Evolutionary conservation across 2,797 vertebrate genomes (phyloP), one percentile per base, ranked within the genome.

Genomic region (Onychomys leucogaster): DNA sequence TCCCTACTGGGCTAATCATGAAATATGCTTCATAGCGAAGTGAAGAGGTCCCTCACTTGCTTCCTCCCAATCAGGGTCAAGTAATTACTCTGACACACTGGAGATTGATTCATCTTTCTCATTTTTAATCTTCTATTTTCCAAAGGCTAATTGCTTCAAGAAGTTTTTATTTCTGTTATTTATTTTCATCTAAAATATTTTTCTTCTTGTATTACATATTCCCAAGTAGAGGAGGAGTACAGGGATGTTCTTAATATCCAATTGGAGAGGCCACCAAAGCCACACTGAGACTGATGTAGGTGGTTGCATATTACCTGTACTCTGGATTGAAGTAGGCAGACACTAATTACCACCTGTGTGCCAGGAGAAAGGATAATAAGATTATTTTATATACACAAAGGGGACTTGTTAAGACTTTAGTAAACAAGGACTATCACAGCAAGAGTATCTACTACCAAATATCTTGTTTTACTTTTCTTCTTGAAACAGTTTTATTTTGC

Each of bases 401-500:
- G n/a, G 25, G n/a, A 55, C 13, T 52, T 46, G 17, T 52, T 65
- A 91, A 85, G 17, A 95, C 46, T 1, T 71, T 65, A 16, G 5
- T n/a, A 93, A 85, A 67, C 49, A 78, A 17, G 16, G 2, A 21
- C 29, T 86, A 19, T 57, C 41, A 27, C 25, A 73, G 57, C 85
- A 23, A 78, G 3, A 57, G 0, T 59, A 85, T 29, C 27, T 16
- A 8, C 8, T 83, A 84, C 21, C 32, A 76, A 83, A 84, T 59
- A 87, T 49, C 21, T 5, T 52, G 65, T 32, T 93, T 91, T 2
- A 81, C 9, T 17, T 92, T 94, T 41, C 12, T 46, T 76, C 46
- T 94, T 95, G 67, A 89, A 78, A 86, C 3, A 93, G 63, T 61
- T 81, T 69, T 65, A 85, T 25, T 94, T 94, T 91, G 32, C 12